phyloP scores from a whole-genome alignment of 2,113 vertebrate genomes.

The Hoplias malabaricus region DNA sequence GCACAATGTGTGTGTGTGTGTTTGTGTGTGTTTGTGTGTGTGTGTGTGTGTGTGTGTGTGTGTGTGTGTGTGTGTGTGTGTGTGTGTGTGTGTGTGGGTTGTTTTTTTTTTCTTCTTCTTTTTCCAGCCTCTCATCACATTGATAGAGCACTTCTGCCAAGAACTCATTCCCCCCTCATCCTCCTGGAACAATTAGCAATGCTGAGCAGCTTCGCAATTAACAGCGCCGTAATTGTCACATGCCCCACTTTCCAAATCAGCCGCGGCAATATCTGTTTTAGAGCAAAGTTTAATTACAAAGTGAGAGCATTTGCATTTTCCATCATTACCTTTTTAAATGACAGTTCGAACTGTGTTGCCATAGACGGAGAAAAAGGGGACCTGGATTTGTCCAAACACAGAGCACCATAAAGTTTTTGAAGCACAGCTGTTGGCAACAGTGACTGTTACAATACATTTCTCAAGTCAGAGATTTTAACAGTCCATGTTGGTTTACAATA shows the following conservation, averaged over 20 bases:
- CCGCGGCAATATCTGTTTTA: slow-evolving; percentile 74
- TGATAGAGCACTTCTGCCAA: slow-evolving; percentile 67
- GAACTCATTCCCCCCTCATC: slow-evolving; percentile 68
- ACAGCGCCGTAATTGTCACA: slow-evolving; percentile 77
- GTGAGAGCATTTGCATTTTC: slow-evolving; percentile 69
- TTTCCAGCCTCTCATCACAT: slow-evolving; percentile 19
- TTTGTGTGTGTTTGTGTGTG: no score
- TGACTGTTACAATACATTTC: not conserved
- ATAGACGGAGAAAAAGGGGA: slow-evolving; percentile 9
- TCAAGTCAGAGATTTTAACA: not conserved
- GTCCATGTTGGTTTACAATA: not conserved
- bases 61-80: no score
- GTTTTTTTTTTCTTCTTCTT: not conserved
- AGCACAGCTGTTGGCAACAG: not conserved
- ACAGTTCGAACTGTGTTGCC: slow-evolving; percentile 53
- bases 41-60: no score
- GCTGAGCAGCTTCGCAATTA: slow-evolving; percentile 79
- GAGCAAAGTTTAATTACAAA: slow-evolving; percentile 79
- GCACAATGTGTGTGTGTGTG: no score
- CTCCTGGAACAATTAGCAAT: slow-evolving; percentile 75
- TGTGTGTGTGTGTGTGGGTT: no score
- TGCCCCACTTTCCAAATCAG: slow-evolving; percentile 76
- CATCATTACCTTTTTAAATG: slow-evolving; percentile 71
- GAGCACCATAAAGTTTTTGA: not conserved
- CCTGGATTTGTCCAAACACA: not conserved